phyloP scores from a whole-genome alignment of 2,113 vertebrate genomes.

The Oreochromis spilurus region DNA sequence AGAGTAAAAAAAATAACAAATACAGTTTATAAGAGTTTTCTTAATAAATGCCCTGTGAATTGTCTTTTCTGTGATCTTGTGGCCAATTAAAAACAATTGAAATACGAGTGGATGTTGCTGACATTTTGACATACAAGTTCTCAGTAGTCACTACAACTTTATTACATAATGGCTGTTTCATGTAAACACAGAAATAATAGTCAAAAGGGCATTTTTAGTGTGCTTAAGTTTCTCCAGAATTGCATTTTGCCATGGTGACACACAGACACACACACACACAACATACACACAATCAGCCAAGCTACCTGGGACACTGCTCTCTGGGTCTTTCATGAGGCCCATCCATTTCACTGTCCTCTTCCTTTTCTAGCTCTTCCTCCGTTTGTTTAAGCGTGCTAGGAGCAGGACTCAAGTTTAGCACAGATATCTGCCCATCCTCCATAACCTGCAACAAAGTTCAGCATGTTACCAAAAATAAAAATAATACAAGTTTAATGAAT shows the following conservation, averaged over 20 bases:
- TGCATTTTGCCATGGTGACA: no score
- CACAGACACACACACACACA: background rate
- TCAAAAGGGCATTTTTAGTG: no score
- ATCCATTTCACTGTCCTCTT: background rate
- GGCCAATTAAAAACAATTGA: background rate
- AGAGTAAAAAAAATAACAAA: background rate
- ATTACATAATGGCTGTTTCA: background rate
- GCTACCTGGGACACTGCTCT: conserved; percentile 81
- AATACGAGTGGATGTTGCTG: background rate
- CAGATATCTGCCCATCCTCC: conserved; percentile 77
- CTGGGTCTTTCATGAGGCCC: conserved; percentile 25
- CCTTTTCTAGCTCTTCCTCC: conserved; percentile 17
- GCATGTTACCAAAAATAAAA: rapidly evolving
- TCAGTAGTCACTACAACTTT: background rate
- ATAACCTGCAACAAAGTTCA: conserved; percentile 74
- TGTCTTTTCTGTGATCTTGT: background rate
- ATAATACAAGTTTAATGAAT: rapidly evolving
- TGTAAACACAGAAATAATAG: no score
- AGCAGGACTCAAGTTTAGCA: conserved; percentile 36
- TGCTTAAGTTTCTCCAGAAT: no score
- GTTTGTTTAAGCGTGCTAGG: conserved; percentile 4
- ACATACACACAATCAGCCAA: background rate
- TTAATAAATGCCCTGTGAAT: background rate
- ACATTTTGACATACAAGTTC: background rate
- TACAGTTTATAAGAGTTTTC: background rate